Percentiles rank a stretch among this genome's conserved stretches.
Conservation (phyloP, 2,113 vertebrate species). For the Meriones unguiculatus region DNA sequence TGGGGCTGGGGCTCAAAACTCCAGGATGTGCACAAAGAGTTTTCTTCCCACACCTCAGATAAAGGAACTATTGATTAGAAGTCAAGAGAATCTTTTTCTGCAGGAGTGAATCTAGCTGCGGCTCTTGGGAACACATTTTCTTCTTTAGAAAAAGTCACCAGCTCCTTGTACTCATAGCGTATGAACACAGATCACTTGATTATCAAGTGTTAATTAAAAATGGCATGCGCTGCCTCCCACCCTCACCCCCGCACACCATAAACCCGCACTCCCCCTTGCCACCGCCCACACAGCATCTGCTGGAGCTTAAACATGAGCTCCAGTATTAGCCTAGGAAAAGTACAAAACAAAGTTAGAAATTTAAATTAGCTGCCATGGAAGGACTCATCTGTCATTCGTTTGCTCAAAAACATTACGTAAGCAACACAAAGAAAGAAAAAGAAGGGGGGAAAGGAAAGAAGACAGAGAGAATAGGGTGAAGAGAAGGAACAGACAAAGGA, state of each 20-base stretch:
- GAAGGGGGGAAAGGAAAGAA: not conserved
- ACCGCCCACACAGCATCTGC: conserved; percentile 80
- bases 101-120: not conserved
- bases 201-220: conserved; percentile 64
- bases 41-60: not conserved
- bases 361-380: conserved; percentile 72
- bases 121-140: not conserved
- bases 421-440: not conserved
- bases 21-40: not conserved
- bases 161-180: not conserved
- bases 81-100: conserved; percentile 6
- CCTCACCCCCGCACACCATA: not conserved
- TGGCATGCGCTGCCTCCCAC: not conserved
- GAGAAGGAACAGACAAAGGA: not conserved
- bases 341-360: conserved; percentile 74
- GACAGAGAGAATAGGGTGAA: too few species aligned
- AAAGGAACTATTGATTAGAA: not conserved
- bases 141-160: conserved; percentile 41
- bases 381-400: conserved; percentile 65
- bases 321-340: conserved; percentile 76
- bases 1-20: not conserved
- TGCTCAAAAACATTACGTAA: conserved; percentile 60
- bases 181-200: conserved; percentile 42
- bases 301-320: conserved; percentile 65
- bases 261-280: conserved; percentile 21